A percentile compares a stretch with the other conserved stretches of the same genome.
These are phyloP conservation scores for Tetragonula clypearis DNA, from an alignment of 1,140 invertebrate species.

Conservation along the genomic window DNA sequence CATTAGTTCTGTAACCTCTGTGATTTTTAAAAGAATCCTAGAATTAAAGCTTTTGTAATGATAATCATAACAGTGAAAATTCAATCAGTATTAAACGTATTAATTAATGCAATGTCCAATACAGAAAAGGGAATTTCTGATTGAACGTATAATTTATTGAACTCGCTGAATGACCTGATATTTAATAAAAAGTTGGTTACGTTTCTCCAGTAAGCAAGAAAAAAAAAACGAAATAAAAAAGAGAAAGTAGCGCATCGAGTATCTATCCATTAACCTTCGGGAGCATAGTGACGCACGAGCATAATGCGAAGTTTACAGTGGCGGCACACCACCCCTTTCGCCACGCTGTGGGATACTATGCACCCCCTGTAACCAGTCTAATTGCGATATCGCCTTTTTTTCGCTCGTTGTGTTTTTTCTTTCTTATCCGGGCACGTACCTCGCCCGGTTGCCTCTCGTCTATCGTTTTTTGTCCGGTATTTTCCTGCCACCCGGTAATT, in stretches of 20 bases:
- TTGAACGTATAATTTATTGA: too few relatives aligned
- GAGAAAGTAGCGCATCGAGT: neutral
- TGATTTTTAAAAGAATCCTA: too few relatives aligned
- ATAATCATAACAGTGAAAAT: neutral
- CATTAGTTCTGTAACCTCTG: too few relatives aligned
- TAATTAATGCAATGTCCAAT: too few relatives aligned
- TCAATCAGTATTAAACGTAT: neutral
- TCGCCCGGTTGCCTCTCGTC: constrained; percentile 39
- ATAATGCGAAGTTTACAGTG: constrained; percentile 62
- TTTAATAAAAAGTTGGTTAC: neutral
- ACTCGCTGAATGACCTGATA: neutral
- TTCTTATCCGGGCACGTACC: neutral
- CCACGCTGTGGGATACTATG: constrained; percentile 52
- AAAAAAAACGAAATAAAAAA: neutral
- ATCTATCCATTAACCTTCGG: constrained; percentile 19
- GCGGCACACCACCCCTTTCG: constrained; percentile 62
- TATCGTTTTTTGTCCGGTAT: constrained; percentile 69
- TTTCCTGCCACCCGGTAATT: constrained; percentile 76
- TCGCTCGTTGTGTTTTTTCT: constrained; percentile 53
- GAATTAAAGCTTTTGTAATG: too few relatives aligned
- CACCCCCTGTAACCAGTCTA: constrained; percentile 66
- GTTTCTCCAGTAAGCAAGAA: neutral
- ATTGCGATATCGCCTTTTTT: constrained; percentile 78
- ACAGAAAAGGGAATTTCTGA: too few relatives aligned
- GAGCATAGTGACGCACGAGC: constrained; percentile 20